Conservation (phyloP, 2,888 invertebrate species). For the Cenopis cana region DNA sequence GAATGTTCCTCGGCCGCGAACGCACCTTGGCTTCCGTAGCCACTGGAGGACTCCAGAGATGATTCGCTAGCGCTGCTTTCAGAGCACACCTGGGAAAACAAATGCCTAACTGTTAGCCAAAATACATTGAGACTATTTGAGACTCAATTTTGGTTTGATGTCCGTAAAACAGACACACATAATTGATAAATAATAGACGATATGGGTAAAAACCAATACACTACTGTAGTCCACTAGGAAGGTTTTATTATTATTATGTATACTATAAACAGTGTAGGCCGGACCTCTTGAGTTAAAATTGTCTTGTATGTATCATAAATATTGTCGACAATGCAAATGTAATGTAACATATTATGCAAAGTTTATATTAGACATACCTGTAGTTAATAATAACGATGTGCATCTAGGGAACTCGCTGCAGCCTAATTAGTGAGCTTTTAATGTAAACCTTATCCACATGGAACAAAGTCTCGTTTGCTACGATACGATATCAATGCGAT, state of each 20-base stretch:
- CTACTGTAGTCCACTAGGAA: no score
- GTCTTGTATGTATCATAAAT: not conserved
- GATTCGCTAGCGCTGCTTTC: conserved; percentile 90
- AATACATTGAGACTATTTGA: not conserved
- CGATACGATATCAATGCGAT: not conserved
- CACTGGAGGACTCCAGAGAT: conserved; percentile 90
- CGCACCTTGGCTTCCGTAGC: conserved; percentile 91
- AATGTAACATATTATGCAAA: not conserved
- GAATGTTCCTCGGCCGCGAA: conserved; percentile 86
- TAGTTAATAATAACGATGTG: not conserved
- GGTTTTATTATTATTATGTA: not conserved
- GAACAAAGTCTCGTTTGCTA: not conserved
- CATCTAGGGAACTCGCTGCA: not conserved
- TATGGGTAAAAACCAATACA: not conserved
- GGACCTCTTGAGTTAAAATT: not conserved
- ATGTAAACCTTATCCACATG: not conserved
- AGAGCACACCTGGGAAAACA: conserved; percentile 72
- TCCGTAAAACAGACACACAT: not conserved
- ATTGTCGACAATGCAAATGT: not conserved
- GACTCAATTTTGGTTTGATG: not conserved
- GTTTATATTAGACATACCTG: not conserved
- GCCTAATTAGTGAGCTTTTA: not conserved
- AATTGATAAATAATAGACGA: not conserved
- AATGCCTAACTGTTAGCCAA: not conserved
- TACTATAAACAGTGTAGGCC: not conserved